phyloP scores from a whole-genome alignment of 2,113 vertebrate genomes.

The Mesocricetus auratus region DNA sequence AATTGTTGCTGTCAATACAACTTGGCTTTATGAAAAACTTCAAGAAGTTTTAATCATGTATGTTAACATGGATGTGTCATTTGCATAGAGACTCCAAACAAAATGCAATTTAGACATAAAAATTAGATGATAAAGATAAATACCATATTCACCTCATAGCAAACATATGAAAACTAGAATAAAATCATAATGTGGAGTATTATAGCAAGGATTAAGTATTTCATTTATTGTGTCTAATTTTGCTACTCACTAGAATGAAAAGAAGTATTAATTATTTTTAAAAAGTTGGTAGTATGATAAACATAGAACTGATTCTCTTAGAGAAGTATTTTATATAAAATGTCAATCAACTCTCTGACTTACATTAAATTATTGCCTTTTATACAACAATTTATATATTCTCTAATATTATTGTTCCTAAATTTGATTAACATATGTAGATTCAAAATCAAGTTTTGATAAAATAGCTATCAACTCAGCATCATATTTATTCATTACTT shows the following conservation, averaged over 20 bases:
- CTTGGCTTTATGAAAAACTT: background rate
- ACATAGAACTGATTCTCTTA: background rate
- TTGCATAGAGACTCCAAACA: background rate
- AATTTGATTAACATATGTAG: background rate
- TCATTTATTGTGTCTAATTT: background rate
- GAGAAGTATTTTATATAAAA: background rate
- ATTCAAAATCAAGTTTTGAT: conserved; percentile 41
- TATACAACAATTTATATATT: conserved; percentile 9
- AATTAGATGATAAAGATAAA: background rate
- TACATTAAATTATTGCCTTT: conserved; percentile 33
- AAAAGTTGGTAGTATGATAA: background rate
- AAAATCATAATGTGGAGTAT: background rate
- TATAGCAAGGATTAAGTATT: background rate
- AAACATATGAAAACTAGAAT: conserved; percentile 12
- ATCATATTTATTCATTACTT: conserved; percentile 3
- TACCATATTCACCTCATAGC: background rate
- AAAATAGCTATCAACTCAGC: background rate
- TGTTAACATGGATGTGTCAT: background rate
- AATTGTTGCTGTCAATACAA: background rate
- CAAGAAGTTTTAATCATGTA: conserved; percentile 15
- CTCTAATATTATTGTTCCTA: background rate
- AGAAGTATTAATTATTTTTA: conserved; percentile 24
- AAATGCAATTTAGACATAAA: background rate
- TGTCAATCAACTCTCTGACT: background rate
- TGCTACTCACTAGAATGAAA: background rate